These are phyloP conservation scores for Ectobius pallidus DNA, from an alignment of 2,888 invertebrate species.

Conservation along the genomic window DNA sequence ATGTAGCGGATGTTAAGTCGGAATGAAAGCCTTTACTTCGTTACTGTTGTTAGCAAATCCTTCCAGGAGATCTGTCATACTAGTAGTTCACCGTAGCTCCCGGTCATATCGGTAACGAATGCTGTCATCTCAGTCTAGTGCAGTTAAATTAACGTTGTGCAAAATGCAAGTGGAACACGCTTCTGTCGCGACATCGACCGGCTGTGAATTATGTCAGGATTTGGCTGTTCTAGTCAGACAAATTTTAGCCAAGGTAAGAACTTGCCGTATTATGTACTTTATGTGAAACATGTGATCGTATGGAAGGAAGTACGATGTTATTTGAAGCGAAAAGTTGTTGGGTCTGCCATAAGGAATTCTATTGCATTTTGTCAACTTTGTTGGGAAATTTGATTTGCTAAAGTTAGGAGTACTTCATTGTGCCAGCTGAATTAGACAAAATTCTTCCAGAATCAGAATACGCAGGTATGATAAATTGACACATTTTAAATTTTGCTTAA, in stretches of 20 bases:
- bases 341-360: no score
- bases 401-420: no score
- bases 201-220: slow-evolving; percentile 75
- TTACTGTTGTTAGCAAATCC: not conserved
- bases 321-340: no score
- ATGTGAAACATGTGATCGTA: no score
- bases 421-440: no score
- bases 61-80: not conserved
- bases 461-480: no score
- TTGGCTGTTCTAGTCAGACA: slow-evolving; percentile 73
- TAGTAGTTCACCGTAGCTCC: not conserved
- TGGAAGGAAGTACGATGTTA: no score
- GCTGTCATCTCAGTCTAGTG: not conserved
- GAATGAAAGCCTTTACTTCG: not conserved
- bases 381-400: no score
- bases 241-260: slow-evolving; percentile 71
- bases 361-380: no score
- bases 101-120: slow-evolving; percentile 5
- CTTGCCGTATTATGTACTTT: no score
- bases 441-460: no score
- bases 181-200: slow-evolving; percentile 12
- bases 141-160: not conserved
- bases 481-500: no score
- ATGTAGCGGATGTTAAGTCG: not conserved
- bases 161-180: slow-evolving; percentile 7